Evolutionary conservation across 1,140 invertebrate genomes (phyloP).

Genomic region (Andrena cerasifolii): DNA sequence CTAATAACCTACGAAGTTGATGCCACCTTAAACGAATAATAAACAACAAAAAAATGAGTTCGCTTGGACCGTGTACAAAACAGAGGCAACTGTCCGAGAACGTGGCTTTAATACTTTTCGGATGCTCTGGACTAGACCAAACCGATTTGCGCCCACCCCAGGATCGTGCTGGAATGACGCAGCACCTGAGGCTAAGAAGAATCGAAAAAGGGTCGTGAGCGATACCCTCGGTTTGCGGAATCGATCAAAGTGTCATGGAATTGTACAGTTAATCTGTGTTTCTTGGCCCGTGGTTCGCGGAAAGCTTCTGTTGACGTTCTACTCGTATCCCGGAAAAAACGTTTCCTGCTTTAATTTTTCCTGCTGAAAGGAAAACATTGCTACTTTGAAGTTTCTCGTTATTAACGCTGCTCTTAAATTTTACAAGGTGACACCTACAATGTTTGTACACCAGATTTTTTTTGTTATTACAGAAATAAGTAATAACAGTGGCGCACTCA

Average conservation of each 20-base stretch:
- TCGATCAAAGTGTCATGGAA: conserved; percentile 15
- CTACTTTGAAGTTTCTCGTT: too few species aligned
- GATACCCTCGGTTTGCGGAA: conserved; percentile 2
- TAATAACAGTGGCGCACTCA: too few species aligned
- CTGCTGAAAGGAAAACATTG: too few species aligned
- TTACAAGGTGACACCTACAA: too few species aligned
- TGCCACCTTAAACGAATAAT: too few species aligned
- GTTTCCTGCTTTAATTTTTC: not conserved
- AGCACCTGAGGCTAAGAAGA: conserved; percentile 25
- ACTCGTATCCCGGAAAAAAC: not conserved
- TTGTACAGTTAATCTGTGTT: not conserved
- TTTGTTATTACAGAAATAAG: too few species aligned
- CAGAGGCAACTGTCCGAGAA: not conserved
- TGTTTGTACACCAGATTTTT: too few species aligned
- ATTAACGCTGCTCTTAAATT: too few species aligned
- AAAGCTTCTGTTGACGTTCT: conserved; percentile 1
- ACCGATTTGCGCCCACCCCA: not conserved
- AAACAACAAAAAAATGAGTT: too few species aligned
- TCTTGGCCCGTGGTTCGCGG: not conserved
- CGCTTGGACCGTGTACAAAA: not conserved
- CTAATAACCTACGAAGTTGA: too few species aligned
- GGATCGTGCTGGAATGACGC: conserved; percentile 1
- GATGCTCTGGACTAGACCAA: conserved; percentile 32
- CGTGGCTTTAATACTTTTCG: conserved; percentile 31
- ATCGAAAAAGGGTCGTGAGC: not conserved